phyloP scores from a whole-genome alignment of 92 coral and sea anemone genomes.

The Pocillopora grandis region DNA sequence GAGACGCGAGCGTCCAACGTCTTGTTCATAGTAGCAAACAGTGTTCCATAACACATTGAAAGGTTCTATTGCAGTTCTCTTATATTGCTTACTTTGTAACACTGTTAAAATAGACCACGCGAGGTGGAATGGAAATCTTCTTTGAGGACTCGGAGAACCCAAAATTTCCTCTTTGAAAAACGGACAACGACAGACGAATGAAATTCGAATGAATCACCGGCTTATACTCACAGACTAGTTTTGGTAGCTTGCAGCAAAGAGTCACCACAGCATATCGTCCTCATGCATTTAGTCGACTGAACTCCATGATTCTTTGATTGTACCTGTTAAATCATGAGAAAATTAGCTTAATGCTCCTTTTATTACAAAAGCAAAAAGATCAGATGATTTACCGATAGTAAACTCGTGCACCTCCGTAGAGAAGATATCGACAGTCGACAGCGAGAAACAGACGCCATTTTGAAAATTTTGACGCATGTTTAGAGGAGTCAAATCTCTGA shows the following conservation, averaged over 20 bases:
- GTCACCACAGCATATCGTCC: slow-evolving; percentile 29
- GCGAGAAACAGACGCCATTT: slow-evolving; percentile 52
- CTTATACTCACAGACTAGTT: slow-evolving; percentile 37
- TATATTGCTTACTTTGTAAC: too few relatives aligned
- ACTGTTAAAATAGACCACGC: too few relatives aligned
- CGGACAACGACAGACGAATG: background rate
- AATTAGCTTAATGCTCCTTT: background rate
- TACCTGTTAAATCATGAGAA: background rate
- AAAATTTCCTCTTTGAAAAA: background rate
- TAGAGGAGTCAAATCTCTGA: background rate
- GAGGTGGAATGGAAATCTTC: background rate
- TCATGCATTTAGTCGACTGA: slow-evolving; percentile 1
- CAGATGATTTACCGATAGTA: slow-evolving; percentile 16
- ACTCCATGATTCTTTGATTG: slow-evolving; percentile 7
- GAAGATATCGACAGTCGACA: slow-evolving; percentile 15
- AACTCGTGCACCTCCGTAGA: slow-evolving; percentile 27
- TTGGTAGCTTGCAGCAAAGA: slow-evolving; percentile 15
- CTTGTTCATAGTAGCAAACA: too few relatives aligned
- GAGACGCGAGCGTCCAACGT: too few relatives aligned
- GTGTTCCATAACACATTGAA: too few relatives aligned
- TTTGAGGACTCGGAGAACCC: background rate
- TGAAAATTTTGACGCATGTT: slow-evolving; percentile 23
- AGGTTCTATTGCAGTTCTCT: too few relatives aligned
- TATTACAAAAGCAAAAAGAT: background rate
- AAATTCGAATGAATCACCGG: background rate